Conservation (phyloP, 53 echinoderm and acorn worm genomes). For the Zoroaster sp. region DNA sequence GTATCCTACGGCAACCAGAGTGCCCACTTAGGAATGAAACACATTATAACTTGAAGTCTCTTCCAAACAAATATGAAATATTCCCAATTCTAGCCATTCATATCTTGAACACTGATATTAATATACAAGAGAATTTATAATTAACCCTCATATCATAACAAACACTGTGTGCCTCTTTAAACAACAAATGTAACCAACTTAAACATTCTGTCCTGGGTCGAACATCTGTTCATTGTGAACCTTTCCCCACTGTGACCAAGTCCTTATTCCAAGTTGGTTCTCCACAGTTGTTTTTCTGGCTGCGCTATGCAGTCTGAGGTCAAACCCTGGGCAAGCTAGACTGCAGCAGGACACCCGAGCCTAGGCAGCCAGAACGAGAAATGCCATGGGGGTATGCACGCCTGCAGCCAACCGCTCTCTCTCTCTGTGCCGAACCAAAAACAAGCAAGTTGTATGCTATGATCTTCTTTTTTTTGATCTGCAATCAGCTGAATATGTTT, state of each 20-base stretch:
- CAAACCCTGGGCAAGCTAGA: constrained; percentile 8
- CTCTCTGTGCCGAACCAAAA: not conserved
- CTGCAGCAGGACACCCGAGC: not conserved
- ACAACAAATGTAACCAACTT: constrained; percentile 41
- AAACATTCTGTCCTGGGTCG: not conserved
- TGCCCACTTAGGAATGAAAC: constrained; percentile 33
- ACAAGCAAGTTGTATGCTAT: not conserved
- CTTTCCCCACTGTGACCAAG: constrained; percentile 36
- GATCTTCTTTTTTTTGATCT: not conserved
- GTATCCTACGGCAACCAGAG: constrained; percentile 46
- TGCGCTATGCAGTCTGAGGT: not conserved
- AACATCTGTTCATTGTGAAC: constrained; percentile 33
- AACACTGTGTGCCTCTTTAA: constrained; percentile 32
- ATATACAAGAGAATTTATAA: not conserved
- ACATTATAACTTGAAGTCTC: not conserved
- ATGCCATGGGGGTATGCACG: not conserved
- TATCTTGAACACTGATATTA: not conserved
- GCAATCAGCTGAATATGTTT: constrained; percentile 42
- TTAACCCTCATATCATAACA: constrained; percentile 24
- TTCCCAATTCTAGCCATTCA: not conserved
- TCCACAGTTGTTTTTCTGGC: constrained; percentile 6
- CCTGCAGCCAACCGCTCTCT: not conserved
- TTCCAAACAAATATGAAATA: not conserved
- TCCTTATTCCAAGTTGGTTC: not conserved
- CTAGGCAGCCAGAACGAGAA: not conserved